phyloP scores from a whole-genome alignment of 2,888 invertebrate species.

The Bellardia bayeri region DNA sequence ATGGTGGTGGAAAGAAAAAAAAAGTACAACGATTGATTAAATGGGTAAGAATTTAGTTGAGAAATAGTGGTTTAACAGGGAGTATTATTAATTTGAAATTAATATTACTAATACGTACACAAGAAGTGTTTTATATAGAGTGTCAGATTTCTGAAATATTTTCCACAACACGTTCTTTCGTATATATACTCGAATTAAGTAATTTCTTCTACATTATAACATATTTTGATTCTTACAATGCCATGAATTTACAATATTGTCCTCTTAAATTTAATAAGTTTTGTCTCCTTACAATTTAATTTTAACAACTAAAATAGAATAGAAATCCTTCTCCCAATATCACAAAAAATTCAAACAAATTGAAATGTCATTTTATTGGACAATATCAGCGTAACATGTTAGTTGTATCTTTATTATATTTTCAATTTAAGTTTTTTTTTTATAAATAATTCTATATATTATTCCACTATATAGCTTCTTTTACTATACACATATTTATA shows the following conservation, averaged over 20 bases:
- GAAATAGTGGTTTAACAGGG: not conserved
- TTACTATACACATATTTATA: not conserved
- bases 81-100: not conserved
- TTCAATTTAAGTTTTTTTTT: not conserved
- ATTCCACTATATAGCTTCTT: not conserved
- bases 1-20: not conserved
- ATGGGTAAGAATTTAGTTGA: not conserved
- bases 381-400: not conserved
- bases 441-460: not conserved
- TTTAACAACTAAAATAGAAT: too few relatives aligned
- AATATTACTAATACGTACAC: not conserved
- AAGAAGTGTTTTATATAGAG: not conserved
- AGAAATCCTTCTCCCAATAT: not conserved
- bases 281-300: too few relatives aligned
- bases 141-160: too few relatives aligned
- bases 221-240: too few relatives aligned
- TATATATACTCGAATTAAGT: too few relatives aligned
- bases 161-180: too few relatives aligned
- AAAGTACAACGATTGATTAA: not conserved
- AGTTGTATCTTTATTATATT: not conserved
- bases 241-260: too few relatives aligned
- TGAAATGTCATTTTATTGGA: conserved; percentile 34
- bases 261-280: too few relatives aligned
- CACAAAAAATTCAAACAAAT: conserved; percentile 14
- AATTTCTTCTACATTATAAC: too few relatives aligned